These are phyloP conservation scores for Budorcas taxicolor DNA, from an alignment of 2,113 vertebrate genomes.

Conservation along the genomic window DNA sequence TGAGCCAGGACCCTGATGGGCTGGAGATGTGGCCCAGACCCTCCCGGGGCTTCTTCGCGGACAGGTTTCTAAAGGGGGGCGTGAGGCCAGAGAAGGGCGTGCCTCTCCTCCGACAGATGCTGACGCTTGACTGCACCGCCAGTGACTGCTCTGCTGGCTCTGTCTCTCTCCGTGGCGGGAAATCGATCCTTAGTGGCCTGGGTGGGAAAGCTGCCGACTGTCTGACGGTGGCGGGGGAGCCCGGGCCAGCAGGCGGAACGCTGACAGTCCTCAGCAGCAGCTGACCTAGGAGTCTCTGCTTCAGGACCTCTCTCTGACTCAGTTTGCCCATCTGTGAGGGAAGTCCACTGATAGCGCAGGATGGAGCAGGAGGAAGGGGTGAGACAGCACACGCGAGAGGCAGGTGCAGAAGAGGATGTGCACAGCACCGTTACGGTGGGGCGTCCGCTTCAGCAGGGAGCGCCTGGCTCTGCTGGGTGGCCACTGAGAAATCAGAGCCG, in stretches of 20 bases:
- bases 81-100: neutral
- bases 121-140: neutral
- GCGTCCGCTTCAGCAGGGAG: fast-evolving
- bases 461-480: neutral
- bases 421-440: fast-evolving
- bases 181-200: neutral
- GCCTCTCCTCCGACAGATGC: neutral
- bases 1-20: fast-evolving
- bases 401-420: neutral
- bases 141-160: neutral
- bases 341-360: neutral
- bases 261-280: neutral
- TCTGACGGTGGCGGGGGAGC: neutral
- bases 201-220: neutral
- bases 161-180: neutral
- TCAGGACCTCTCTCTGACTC: neutral
- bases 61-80: neutral
- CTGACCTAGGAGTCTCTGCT: neutral
- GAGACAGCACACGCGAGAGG: fast-evolving
- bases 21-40: neutral
- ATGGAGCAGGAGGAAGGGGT: neutral
- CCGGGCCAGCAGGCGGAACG: neutral
- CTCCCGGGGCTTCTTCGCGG: fast-evolving
- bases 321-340: neutral
- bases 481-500: neutral